Percentiles rank a stretch among this genome's conserved stretches.
Evolutionary conservation across 2,888 invertebrate genomes (phyloP).

Genomic region (Nymphalis urticae): DNA sequence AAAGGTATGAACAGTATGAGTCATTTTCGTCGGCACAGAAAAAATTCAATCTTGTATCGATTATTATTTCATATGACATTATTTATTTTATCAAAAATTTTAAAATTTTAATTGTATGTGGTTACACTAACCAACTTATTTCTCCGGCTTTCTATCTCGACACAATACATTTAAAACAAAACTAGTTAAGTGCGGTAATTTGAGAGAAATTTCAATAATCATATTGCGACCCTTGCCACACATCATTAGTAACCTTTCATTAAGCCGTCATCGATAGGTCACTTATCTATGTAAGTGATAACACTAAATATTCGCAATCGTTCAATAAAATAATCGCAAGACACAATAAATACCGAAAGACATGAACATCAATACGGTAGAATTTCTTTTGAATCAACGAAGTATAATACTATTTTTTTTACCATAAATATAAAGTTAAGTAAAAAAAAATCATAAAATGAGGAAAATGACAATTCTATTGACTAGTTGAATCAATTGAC

Average conservation of each 20-base stretch:
- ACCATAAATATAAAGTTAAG: conserved; percentile 38
- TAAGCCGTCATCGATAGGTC: conserved; percentile 55
- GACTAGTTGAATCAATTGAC: conserved; percentile 68
- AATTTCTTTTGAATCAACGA: background rate
- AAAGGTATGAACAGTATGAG: too few relatives aligned
- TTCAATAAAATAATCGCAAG: too few relatives aligned
- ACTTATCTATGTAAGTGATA: conserved; percentile 37
- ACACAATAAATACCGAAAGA: background rate
- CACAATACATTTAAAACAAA: background rate
- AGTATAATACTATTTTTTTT: background rate
- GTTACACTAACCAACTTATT: too few relatives aligned
- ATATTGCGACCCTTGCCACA: conserved; percentile 53
- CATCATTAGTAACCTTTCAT: conserved; percentile 61
- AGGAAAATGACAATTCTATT: conserved; percentile 65
- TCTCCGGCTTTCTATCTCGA: background rate
- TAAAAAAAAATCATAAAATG: conserved; percentile 48
- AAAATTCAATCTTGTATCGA: too few relatives aligned
- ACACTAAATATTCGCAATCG: too few relatives aligned
- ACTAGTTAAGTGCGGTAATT: too few relatives aligned
- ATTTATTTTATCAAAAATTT: too few relatives aligned
- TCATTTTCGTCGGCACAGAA: too few relatives aligned
- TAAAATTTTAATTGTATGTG: too few relatives aligned
- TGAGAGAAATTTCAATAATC: background rate
- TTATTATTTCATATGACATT: too few relatives aligned
- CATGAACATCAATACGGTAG: background rate